Evolutionary conservation across 2,113 vertebrate genomes (phyloP), one percentile per base, ranked within the genome.

Genomic region (Taurulus bubalis): DNA sequence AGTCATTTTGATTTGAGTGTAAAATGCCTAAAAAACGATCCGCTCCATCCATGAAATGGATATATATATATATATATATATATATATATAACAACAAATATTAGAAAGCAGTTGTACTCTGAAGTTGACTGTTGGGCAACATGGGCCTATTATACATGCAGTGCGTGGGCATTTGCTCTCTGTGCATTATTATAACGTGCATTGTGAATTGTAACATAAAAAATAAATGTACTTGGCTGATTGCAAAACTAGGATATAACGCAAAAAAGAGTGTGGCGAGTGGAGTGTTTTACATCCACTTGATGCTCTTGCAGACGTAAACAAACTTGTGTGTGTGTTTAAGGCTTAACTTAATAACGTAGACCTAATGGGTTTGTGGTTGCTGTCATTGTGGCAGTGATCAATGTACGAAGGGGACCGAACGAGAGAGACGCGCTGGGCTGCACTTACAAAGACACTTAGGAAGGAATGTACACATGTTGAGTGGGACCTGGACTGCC

Each of bases 401-500:
- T 40, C 1, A 5, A 18, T 72, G 14, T 11, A 34, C 16, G 11
- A 14, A 24, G 8, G 16, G 4, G 32, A 42, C 55, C 26, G 24
- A 40, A 34, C 7, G 22, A 51, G 24, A 49, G 16, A 45, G 15
- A 68, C 62, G 62, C 40, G 3, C 53, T n/a, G 6, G 34, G 7
- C 38, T 14, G 10, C 63, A 53, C 58, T 64, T 38, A 15, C 20
- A 12, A 26, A 14, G 18, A 20, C 26, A 63, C 78, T 73, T 58
- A 49, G 3, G 11, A 63, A 71, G 32, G 74, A 73, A 83, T 59
- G 64, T 40, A 70, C 18, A 63, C 47, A 47, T 79, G 67, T 68
- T 10, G 24, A 82, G n/a, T 32, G 14, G 10, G 36, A 40, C 11
- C 53, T 24, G 59, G 45, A 66, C 16, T 10, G 11, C 77, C 24